Conservation (phyloP, 2,113 vertebrate species). For the Chaetodon trifascialis region DNA sequence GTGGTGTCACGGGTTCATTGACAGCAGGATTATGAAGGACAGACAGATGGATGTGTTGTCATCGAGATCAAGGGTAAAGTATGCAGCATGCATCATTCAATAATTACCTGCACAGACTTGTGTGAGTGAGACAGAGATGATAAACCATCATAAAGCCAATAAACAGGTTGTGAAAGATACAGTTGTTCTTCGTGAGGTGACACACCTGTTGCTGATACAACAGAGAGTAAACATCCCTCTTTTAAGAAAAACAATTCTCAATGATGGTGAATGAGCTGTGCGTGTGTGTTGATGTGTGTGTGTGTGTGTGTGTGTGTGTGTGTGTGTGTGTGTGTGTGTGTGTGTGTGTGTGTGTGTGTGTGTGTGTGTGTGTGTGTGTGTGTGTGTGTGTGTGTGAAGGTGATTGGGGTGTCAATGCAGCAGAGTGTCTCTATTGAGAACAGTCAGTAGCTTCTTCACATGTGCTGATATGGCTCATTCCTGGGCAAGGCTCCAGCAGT, state of each 20-base stretch:
- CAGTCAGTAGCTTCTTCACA: constrained; percentile 49
- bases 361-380: neutral
- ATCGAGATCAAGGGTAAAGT: constrained; percentile 43
- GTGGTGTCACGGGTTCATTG: constrained; percentile 51
- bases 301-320: constrained; percentile 5
- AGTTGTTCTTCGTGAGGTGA: constrained; percentile 20
- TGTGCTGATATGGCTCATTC: constrained; percentile 61
- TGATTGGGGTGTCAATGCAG: constrained; percentile 9
- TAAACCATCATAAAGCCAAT: constrained; percentile 3
- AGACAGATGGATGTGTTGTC: constrained; percentile 56
- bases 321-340: constrained; percentile 12
- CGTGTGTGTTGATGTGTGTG: neutral
- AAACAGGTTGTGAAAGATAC: constrained; percentile 19
- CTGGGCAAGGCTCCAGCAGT: constrained; percentile 15
- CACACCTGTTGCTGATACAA: constrained; percentile 18
- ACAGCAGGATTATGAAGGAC: constrained; percentile 59
- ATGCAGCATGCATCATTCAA: constrained; percentile 24
- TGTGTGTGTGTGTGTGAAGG: constrained; percentile 3
- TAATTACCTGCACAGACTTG: constrained; percentile 39
- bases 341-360: constrained; percentile 6
- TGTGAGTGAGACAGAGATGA: neutral
- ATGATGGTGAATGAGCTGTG: constrained; percentile 30
- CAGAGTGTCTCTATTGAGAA: constrained; percentile 28
- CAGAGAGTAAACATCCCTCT: constrained; percentile 22
- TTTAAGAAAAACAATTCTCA: constrained; percentile 13